phyloP scores from a whole-genome alignment of 1,140 invertebrate genomes.

The Eubasilissa regina region DNA sequence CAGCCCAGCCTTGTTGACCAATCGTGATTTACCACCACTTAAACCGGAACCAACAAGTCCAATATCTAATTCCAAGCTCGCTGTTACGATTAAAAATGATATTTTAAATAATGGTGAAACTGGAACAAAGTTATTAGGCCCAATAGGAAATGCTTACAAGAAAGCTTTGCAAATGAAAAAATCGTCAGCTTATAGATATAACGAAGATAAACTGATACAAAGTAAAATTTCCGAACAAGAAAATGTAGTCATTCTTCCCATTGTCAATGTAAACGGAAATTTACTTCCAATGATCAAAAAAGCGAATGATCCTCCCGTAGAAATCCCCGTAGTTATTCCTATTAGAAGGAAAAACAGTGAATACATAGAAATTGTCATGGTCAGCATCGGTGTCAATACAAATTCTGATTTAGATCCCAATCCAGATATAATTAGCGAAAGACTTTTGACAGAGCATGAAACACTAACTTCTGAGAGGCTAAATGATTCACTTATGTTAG shows the following conservation, averaged over 20 bases:
- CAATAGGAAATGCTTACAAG: conserved; percentile 74
- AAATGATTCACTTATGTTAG: conserved; percentile 61
- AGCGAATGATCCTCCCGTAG: conserved; percentile 17
- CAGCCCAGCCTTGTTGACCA: no score
- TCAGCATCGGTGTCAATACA: conserved; percentile 74
- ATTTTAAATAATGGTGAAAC: conserved; percentile 51
- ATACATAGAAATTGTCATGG: conserved; percentile 71
- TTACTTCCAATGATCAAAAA: conserved; percentile 54
- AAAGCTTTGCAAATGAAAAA: conserved; percentile 72
- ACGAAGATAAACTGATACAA: conserved; percentile 63
- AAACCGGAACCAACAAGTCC: no score
- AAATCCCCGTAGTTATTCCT: background rate
- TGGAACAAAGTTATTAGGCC: conserved; percentile 70
- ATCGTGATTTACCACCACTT: no score
- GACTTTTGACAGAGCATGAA: conserved; percentile 5
- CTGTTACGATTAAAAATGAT: conserved; percentile 31
- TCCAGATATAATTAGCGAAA: conserved; percentile 55
- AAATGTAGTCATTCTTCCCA: conserved; percentile 68
- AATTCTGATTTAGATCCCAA: conserved; percentile 59
- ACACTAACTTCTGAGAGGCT: background rate
- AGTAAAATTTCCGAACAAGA: conserved; percentile 71
- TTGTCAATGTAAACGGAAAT: conserved; percentile 70
- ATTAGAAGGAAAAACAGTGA: conserved; percentile 56
- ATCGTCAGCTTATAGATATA: conserved; percentile 60
- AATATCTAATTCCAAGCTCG: no score